Percentiles rank a stretch among this genome's conserved stretches.
These are phyloP conservation scores for Amphimallon solstitiale DNA, from an alignment of 2,888 invertebrate genomes.

Conservation along the genomic window DNA sequence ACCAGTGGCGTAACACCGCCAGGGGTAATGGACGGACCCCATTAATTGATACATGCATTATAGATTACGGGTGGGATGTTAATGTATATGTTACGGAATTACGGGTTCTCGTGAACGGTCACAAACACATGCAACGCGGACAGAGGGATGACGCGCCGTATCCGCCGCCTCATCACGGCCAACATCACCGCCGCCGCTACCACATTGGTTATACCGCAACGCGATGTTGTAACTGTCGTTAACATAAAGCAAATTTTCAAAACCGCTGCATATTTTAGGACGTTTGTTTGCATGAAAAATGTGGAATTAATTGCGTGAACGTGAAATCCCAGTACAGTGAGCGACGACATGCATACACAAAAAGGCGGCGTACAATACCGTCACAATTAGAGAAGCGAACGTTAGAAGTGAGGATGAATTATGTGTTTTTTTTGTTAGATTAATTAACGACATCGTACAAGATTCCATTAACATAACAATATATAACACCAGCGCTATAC, in stretches of 20 bases:
- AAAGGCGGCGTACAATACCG: neutral
- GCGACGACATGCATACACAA: neutral
- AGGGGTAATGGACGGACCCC: conserved; percentile 19
- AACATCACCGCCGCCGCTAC: conserved; percentile 1
- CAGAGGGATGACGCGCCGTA: neutral
- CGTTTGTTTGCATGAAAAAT: conserved; percentile 34
- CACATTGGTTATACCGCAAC: conserved; percentile 13
- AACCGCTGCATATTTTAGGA: conserved; percentile 31
- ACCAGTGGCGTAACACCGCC: conserved; percentile 28
- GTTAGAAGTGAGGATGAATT: too few species aligned
- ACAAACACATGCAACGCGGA: conserved; percentile 9
- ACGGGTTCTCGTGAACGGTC: conserved; percentile 3
- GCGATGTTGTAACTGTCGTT: conserved; percentile 23
- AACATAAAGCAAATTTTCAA: conserved; percentile 17
- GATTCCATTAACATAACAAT: too few species aligned
- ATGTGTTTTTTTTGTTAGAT: too few species aligned
- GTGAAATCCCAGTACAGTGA: neutral
- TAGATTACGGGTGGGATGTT: conserved; percentile 35
- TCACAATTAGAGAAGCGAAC: neutral
- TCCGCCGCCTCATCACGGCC: neutral
- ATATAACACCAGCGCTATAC: too few species aligned
- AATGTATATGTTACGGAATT: conserved; percentile 31
- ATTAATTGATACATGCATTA: conserved; percentile 39
- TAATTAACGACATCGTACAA: too few species aligned
- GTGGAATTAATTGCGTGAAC: conserved; percentile 28